A percentile compares a stretch with the other conserved stretches of the same genome.
Evolutionary conservation across 2,113 vertebrate species (phyloP).

Genomic region (Melanocharis versteri): DNA sequence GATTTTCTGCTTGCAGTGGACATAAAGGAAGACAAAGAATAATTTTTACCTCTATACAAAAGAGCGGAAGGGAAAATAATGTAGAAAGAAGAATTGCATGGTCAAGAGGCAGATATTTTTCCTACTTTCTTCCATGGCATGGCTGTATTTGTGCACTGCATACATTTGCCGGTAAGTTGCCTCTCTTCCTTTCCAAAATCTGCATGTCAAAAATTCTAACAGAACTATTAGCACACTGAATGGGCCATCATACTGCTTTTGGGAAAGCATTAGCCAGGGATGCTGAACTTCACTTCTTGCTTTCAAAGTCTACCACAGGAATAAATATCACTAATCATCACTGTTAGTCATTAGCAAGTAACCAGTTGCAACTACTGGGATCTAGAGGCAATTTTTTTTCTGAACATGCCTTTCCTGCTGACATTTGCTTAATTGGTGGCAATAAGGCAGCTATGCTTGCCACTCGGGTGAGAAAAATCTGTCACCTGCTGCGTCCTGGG

Average conservation of each 20-base stretch:
- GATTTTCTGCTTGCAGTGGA: not conserved
- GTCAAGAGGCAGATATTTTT: not conserved
- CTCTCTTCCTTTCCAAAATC: not conserved
- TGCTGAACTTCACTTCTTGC: not conserved
- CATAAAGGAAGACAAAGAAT: not conserved
- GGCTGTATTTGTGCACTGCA: not conserved
- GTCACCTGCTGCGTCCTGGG: not conserved
- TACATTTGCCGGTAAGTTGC: not conserved
- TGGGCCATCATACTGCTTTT: not conserved
- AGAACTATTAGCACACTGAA: not conserved
- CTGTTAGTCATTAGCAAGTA: slow-evolving; percentile 40
- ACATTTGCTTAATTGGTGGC: slow-evolving; percentile 1
- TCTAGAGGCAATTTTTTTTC: not conserved
- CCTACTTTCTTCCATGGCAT: not conserved
- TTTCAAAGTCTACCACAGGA: slow-evolving; percentile 5
- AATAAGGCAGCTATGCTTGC: slow-evolving; percentile 7
- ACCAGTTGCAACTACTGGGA: not conserved
- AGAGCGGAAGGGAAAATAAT: not conserved
- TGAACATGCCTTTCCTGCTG: not conserved
- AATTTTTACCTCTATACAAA: not conserved
- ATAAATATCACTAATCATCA: slow-evolving; percentile 45
- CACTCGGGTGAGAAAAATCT: not conserved
- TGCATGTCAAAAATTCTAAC: not conserved
- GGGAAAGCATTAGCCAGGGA: not conserved
- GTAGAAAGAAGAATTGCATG: not conserved